Base-by-base conservation (phyloP, 2,797 vertebrate genomes). In the Falco cherrug region DNA sequence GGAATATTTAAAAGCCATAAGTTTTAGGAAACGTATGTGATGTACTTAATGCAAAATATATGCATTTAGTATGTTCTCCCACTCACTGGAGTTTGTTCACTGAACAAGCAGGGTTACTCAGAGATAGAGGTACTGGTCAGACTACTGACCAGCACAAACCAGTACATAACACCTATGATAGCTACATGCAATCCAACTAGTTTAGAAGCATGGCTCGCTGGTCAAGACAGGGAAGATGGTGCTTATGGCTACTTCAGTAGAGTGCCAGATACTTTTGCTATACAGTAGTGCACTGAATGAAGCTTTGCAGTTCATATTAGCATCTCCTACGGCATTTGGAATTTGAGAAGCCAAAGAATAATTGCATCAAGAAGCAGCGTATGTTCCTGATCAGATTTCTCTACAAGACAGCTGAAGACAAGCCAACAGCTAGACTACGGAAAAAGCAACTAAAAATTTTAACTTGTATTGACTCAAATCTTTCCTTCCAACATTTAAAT, bases 121-220 rank as follows among this genome's bases (percentile, higher is more conserved):
- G 71, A 90, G 67, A 54, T 5, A 24, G 10, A 69, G 41, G 57
- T 22, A 79, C 17, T 35, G 21, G 43, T 41, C 50, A 13, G 12
- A 20, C 22, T 21, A 15, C 20, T 10, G 39, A 70, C 77, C 83
- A 48, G 43, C n/a, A 68, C 8, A 90, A 77, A 73, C 90, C 89
- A 90, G 61, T 22, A 43, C 41, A 16, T 41, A 43, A 63, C 17
- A 28, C 1, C 45, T 59, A 3, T 5, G 31, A 24, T 0, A 61
- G 28, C 21, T 10, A 19, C 0, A 0, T 15, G 54, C 43, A 80
- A 51, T 3, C 31, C n/a, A 56, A 20, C 39, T 29, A 13, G 59
- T 37, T 81, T 3, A 76, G 63, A 31, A 93, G 26, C 8, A 12
- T 8, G 14, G 29, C 61, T n/a, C 35, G 53, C 60, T 67, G 74